Evolutionary conservation across 2,888 invertebrate genomes (phyloP).

Genomic region (Lasioglossum leucozonium): DNA sequence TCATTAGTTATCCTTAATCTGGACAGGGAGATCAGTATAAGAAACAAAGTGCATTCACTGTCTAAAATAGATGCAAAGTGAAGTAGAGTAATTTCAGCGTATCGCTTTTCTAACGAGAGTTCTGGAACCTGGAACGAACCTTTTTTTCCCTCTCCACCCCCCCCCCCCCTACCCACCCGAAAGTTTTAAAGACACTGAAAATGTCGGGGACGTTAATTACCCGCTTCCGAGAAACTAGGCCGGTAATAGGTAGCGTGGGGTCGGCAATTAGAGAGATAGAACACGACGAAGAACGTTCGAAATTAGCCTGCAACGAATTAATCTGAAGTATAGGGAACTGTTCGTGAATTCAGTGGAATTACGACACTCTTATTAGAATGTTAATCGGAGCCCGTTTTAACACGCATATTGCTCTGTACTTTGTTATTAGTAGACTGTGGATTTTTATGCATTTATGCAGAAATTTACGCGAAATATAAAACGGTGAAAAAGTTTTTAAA

Average conservation of each 20-base stretch:
- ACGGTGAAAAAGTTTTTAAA: too few species aligned
- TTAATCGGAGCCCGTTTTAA: not conserved
- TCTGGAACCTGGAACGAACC: not conserved
- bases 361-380: slow-evolving; percentile 34
- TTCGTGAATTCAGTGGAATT: slow-evolving; percentile 2
- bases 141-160: slow-evolving; percentile 17
- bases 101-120: slow-evolving; percentile 43
- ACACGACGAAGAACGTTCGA: slow-evolving; percentile 39
- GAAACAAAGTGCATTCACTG: slow-evolving; percentile 8
- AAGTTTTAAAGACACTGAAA: slow-evolving; percentile 43
- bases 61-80: slow-evolving; percentile 25
- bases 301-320: slow-evolving; percentile 47
- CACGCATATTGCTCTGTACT: not conserved
- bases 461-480: too few species aligned
- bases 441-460: too few species aligned
- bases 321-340: slow-evolving; percentile 19
- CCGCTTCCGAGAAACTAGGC: slow-evolving; percentile 49
- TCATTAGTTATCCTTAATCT: slow-evolving; percentile 3
- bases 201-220: slow-evolving; percentile 49
- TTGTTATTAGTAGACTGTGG: too few species aligned
- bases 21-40: not conserved
- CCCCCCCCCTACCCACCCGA: too few species aligned
- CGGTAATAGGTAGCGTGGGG: slow-evolving; percentile 46
- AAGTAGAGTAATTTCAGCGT: slow-evolving; percentile 24
- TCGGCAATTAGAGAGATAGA: slow-evolving; percentile 47